Conservation (phyloP, 2,888 invertebrate species). For the Pegoplata infirma region DNA sequence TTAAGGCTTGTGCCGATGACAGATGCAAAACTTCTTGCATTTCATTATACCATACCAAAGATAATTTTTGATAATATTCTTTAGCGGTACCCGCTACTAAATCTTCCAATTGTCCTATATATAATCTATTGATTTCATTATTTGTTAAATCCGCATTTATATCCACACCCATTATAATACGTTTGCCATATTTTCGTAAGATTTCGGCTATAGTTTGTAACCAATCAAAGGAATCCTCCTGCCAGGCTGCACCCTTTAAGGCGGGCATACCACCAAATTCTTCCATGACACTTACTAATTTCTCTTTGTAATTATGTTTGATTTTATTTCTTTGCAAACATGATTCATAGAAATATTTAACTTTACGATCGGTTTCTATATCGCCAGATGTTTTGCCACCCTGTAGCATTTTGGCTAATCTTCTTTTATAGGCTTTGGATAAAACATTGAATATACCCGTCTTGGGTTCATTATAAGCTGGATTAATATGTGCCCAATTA, state of each 20-base stretch:
- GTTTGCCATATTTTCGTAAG: slow-evolving; percentile 70
- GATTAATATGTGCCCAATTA: slow-evolving; percentile 69
- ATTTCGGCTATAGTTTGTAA: slow-evolving; percentile 69
- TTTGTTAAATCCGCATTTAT: slow-evolving; percentile 69
- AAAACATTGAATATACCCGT: slow-evolving; percentile 66
- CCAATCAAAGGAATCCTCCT: slow-evolving; percentile 70
- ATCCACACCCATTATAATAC: slow-evolving; percentile 69
- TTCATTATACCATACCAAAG: slow-evolving; percentile 49
- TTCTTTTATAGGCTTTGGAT: slow-evolving; percentile 68
- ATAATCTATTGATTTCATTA: slow-evolving; percentile 70
- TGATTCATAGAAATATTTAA: slow-evolving; percentile 75
- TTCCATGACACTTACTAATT: slow-evolving; percentile 66
- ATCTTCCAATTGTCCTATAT: slow-evolving; percentile 68
- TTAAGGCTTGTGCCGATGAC: slow-evolving; percentile 52
- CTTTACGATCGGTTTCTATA: slow-evolving; percentile 68
- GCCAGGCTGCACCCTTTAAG: slow-evolving; percentile 69
- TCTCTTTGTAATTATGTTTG: slow-evolving; percentile 58
- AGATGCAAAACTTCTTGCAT: slow-evolving; percentile 68
- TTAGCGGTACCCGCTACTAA: slow-evolving; percentile 57
- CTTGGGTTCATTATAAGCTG: slow-evolving; percentile 61
- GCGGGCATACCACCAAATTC: slow-evolving; percentile 75
- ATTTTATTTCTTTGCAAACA: slow-evolving; percentile 65
- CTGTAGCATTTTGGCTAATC: slow-evolving; percentile 66
- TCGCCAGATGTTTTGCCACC: slow-evolving; percentile 66
- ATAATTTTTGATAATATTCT: slow-evolving; percentile 44